These are phyloP conservation scores for Pycnonotus jocosus DNA, from an alignment of 2,113 vertebrate genomes.

Conservation along the genomic window DNA sequence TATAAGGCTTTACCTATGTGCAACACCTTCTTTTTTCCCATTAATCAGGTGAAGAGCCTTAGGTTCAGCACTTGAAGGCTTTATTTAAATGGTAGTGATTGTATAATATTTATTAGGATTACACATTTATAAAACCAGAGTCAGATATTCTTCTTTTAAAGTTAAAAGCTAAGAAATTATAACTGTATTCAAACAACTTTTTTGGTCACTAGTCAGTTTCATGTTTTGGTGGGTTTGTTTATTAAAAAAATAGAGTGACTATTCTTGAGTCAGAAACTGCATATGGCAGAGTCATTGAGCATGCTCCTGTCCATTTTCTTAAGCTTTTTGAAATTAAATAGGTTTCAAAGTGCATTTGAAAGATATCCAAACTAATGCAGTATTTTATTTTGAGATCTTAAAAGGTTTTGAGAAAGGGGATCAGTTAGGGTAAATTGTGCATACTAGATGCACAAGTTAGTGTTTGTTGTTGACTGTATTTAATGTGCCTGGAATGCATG, in stretches of 20 bases:
- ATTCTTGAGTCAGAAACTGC: neutral
- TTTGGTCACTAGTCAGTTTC: neutral
- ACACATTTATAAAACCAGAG: neutral
- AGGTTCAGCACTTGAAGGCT: neutral
- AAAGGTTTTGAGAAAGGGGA: neutral
- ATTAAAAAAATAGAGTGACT: neutral
- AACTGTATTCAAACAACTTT: neutral
- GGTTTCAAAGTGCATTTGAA: neutral
- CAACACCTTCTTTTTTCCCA: neutral
- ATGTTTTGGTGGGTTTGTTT: neutral
- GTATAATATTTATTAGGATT: neutral
- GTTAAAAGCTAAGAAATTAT: neutral
- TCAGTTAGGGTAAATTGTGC: neutral
- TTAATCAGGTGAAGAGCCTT: neutral
- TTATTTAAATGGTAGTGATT: neutral
- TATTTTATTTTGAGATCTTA: neutral
- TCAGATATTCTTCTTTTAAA: neutral
- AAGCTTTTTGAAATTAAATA: neutral
- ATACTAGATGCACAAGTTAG: neutral
- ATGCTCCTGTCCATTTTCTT: neutral
- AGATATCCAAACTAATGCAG: neutral
- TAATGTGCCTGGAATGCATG: neutral
- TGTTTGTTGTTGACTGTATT: neutral
- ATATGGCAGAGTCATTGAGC: neutral
- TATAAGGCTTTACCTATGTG: neutral